Percentiles rank a stretch among this genome's conserved stretches.
Conservation (phyloP, 2,888 invertebrate species). For the Epinotia nisella region DNA sequence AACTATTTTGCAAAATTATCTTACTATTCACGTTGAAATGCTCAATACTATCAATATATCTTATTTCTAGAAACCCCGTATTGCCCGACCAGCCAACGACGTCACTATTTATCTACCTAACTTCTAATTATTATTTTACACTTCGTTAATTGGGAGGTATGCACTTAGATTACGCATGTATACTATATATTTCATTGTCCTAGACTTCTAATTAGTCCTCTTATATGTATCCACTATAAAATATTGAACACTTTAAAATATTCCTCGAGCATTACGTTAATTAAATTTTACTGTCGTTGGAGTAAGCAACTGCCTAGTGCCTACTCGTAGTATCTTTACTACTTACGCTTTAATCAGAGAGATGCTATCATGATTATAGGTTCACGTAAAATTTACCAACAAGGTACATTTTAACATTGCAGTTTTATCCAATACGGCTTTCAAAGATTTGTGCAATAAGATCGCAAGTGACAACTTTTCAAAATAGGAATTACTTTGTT, state of each 20-base stretch:
- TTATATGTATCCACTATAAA: background rate
- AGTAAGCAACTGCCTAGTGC: background rate
- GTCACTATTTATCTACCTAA: background rate
- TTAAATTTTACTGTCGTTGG: background rate
- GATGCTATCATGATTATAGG: too few species aligned
- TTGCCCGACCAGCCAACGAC: background rate
- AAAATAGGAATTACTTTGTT: too few species aligned
- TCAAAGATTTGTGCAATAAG: too few species aligned
- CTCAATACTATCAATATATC: background rate
- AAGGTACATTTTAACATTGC: too few species aligned
- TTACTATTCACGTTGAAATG: constrained; percentile 8
- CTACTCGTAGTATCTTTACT: too few species aligned
- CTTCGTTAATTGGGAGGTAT: constrained; percentile 23
- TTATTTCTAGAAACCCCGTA: background rate
- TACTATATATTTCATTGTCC: too few species aligned
- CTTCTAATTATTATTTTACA: constrained; percentile 35
- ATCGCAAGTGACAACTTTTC: too few species aligned
- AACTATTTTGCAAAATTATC: constrained; percentile 48
- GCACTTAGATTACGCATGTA: background rate
- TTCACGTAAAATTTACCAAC: too few species aligned
- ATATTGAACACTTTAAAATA: background rate
- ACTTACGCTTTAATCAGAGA: too few species aligned
- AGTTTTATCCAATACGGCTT: too few species aligned
- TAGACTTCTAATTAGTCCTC: constrained; percentile 6
- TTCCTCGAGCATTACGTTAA: background rate